Evolutionary conservation across 1,140 invertebrate genomes (phyloP).

Genomic region (Drosophila eugracilis): DNA sequence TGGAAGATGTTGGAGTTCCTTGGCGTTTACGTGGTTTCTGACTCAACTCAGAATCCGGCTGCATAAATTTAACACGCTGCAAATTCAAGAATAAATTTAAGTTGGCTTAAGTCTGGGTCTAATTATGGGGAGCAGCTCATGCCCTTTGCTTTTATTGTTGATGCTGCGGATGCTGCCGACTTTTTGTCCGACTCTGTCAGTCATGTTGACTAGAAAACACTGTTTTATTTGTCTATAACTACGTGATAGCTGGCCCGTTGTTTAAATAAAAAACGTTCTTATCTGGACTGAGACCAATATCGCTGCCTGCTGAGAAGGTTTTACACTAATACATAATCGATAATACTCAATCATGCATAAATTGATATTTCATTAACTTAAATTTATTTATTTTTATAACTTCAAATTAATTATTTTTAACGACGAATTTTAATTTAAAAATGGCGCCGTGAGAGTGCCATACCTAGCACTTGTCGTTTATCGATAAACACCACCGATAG

Average conservation of each 20-base stretch:
- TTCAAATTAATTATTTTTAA: not conserved
- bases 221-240: conserved; percentile 81
- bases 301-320: not conserved
- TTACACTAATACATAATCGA: conserved; percentile 1
- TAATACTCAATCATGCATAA: conserved; percentile 1
- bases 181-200: conserved; percentile 58
- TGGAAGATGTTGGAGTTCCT: conserved; percentile 52
- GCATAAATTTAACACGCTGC: conserved; percentile 71
- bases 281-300: conserved; percentile 30
- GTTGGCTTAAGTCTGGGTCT: not conserved
- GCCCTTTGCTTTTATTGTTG: conserved; percentile 44
- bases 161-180: conserved; percentile 48
- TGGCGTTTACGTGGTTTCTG: conserved; percentile 47
- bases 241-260: conserved; percentile 72
- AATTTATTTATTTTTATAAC: not conserved
- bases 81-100: conserved; percentile 14
- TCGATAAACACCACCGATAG: conserved; percentile 17
- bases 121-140: conserved; percentile 27
- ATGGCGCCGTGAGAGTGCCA: not conserved
- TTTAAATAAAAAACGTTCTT: conserved; percentile 58
- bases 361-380: not conserved
- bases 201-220: conserved; percentile 74
- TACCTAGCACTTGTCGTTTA: not conserved
- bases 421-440: not conserved
- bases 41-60: conserved; percentile 67